Evolutionary conservation across 2,888 invertebrate genomes (phyloP).

Genomic region (Idaea aversata): DNA sequence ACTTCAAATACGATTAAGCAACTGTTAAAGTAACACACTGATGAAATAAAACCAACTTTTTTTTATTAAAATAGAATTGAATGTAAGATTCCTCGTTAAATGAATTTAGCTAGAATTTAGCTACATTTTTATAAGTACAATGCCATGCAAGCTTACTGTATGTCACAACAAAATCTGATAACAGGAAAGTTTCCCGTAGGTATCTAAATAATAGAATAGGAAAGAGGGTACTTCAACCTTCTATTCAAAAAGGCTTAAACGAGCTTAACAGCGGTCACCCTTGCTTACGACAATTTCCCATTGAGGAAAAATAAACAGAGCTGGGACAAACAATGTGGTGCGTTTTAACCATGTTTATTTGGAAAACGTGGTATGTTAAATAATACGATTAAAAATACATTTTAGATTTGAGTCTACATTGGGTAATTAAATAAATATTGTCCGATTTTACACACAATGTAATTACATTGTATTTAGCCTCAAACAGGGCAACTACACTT

Average conservation of each 20-base stretch:
- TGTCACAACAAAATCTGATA: neutral
- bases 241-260: neutral
- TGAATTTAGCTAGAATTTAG: too few species aligned
- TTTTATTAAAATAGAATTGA: neutral
- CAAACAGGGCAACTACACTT: too few species aligned
- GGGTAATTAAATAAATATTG: too few species aligned
- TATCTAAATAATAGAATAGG: neutral
- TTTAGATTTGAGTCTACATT: neutral
- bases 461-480: too few species aligned
- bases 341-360: neutral
- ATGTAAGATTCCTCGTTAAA: neutral
- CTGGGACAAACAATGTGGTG: neutral
- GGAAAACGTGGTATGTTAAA: neutral
- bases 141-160: neutral
- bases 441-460: too few species aligned
- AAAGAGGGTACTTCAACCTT: neutral
- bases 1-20: too few species aligned
- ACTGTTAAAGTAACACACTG: too few species aligned
- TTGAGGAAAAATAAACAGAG: conserved; percentile 1
- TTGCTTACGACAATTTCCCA: neutral
- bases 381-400: neutral
- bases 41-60: too few species aligned
- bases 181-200: neutral
- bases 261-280: conserved; percentile 1
- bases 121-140: neutral